Evolutionary conservation across 2,888 invertebrate species (phyloP), one percentile per base, ranked within the genome.

Genomic region (Argynnis bischoffii): DNA sequence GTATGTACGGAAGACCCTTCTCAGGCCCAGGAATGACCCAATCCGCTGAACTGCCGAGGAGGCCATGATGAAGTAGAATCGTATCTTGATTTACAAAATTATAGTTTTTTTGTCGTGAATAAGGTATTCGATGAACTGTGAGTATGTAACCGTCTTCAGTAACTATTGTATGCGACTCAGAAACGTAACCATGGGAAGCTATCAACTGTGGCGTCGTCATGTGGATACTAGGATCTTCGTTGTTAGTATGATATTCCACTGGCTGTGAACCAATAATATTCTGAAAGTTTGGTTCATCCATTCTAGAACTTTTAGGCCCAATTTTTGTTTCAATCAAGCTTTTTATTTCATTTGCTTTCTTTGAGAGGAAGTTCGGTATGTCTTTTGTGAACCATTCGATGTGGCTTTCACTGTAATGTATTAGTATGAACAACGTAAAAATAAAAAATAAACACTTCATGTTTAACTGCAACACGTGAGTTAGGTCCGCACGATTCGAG

Each of bases 71-170:
- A 50, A 98, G 84, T 71, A 97, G 92, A 66, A 95, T 95, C 13
- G 94, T 96, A 69, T 88, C 90, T 5, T 79, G 77, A 0, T 41
- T 41, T 41, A 85, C 78, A 13, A 77, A 80, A 15, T 70, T 70
- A 0, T 86, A 78, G 14, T 13, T n/a, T 48, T 81, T 78, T 69
- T 89, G 88, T 64, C 93, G 93, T 0, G 85, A 73, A 74, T 93
- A 93, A 0, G 97, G 96, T 78, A 98, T 97, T 71, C 98, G 94
- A 79, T 98, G 98, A 59, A 98, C 74, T 2, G 95, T 95, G 57
- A 98, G 89, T 57, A 98, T 93, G 83, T 97, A 98, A 1, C 97
- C 98, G 84, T 98, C 98, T 31, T 94, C 93, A 0, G 98, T 98
- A 61, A 94, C 86, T 0, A 96, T 93, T 0, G 93, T 90, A 78